These are phyloP conservation scores for Littorina saxatilis DNA, from an alignment of 1,140 invertebrate genomes.

Conservation along the genomic window DNA sequence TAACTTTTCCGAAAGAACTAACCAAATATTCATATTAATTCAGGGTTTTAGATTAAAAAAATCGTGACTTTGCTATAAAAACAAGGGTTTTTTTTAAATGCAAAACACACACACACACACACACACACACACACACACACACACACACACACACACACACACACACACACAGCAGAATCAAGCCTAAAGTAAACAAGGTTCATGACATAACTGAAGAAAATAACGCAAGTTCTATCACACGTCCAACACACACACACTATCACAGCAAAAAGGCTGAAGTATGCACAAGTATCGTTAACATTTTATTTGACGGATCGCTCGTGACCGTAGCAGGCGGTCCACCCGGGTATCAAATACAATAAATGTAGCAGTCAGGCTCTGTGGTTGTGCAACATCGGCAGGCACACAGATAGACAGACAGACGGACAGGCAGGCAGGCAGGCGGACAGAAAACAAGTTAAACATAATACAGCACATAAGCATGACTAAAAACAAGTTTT, in stretches of 20 bases:
- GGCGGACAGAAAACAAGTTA: neutral
- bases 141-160: slow-evolving; percentile 7
- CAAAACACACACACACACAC: neutral
- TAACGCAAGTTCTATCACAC: too few species aligned
- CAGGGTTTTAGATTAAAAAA: too few species aligned
- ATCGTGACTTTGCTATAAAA: too few species aligned
- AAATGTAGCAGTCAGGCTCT: neutral
- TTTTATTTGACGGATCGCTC: neutral
- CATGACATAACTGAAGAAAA: too few species aligned
- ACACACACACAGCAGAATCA: neutral
- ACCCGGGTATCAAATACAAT: neutral
- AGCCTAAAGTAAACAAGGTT: too few species aligned
- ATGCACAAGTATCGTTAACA: neutral
- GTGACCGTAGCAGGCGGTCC: neutral
- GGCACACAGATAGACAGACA: neutral
- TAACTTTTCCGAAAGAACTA: too few species aligned
- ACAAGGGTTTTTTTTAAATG: too few species aligned
- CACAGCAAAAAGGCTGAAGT: neutral
- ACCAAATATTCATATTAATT: too few species aligned
- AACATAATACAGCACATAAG: neutral
- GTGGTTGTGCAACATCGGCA: too few species aligned
- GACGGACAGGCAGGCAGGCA: neutral
- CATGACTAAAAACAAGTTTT: too few species aligned
- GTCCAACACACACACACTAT: too few species aligned
- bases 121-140: neutral